Evolutionary conservation across 2,888 invertebrate genomes (phyloP), one percentile per base, ranked within the genome.

Genomic region (Stomorhina lunata): DNA sequence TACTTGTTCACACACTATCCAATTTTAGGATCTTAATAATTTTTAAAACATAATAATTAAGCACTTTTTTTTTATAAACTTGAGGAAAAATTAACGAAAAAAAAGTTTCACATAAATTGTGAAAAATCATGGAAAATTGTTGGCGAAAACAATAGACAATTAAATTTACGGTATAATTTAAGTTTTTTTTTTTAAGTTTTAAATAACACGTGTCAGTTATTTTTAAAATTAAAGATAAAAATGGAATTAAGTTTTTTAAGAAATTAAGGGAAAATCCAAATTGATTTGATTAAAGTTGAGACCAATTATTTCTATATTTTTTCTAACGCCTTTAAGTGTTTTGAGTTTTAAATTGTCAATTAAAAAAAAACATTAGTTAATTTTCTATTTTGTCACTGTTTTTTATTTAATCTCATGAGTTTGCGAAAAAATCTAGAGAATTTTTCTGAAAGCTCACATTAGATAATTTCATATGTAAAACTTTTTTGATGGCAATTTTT

Each of bases 291-390:
- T 25, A 22, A 63, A 45, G 53, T n/a, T n/a, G n/a, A n/a, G n/a
- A n/a, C n/a, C n/a, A n/a, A n/a, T n/a, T n/a, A n/a, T n/a, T n/a
- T n/a, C n/a, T 63, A 66, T 50, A 61, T 59, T 32, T 53, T 59
- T 43, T 43, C 22, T 53, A 73, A 80, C 61, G 68, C 59, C 50
- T 59, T 53, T 20, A n/a, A n/a, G n/a, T n/a, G n/a, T n/a, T 27
- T 20, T 9, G 12, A 5, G 5, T 37, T 48, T 20, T 34, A 45
- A 25, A 32, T 34, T 27, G 22, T 34, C 55, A 53, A 61, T 69
- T 12, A 22, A 1, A 2, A 55, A 55, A 50, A 53, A 32, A 32
- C 15, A 27, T 25, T 63, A 65, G 6, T 65, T 29, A n/a, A n/a
- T 50, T 48, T 25, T 48, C 40, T n/a, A 77, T 53, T 48, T 61